Evolutionary conservation across 2,113 vertebrate species (phyloP).

Genomic region (Chloropsis hardwickii): DNA sequence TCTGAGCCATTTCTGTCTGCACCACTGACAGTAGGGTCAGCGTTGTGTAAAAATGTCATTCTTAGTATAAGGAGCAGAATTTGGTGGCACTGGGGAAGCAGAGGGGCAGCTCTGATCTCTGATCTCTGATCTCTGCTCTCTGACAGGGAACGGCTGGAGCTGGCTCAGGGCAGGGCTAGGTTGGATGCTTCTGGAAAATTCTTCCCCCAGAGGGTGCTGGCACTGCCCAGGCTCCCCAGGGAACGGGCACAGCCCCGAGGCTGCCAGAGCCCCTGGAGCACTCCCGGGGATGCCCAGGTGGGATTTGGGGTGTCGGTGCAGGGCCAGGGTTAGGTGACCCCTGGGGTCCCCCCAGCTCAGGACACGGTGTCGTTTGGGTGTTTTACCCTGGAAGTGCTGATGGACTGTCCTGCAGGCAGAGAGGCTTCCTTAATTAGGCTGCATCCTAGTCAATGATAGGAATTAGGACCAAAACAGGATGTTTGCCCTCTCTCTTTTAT

Average conservation of each 20-base stretch:
- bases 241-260: rapidly evolving
- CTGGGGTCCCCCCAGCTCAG: neutral
- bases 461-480: neutral
- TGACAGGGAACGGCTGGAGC: neutral
- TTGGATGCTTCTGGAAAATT: neutral
- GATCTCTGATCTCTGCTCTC: too few species aligned
- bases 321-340: neutral
- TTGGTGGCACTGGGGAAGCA: neutral
- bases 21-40: neutral
- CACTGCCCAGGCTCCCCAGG: neutral
- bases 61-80: rapidly evolving
- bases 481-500: neutral
- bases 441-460: neutral
- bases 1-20: too few species aligned
- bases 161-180: rapidly evolving
- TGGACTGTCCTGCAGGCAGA: neutral
- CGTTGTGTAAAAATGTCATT: rapidly evolving
- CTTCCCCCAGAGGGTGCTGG: neutral
- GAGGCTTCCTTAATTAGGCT: neutral
- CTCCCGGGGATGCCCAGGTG: neutral
- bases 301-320: neutral
- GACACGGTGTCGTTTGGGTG: neutral
- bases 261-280: neutral
- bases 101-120: neutral
- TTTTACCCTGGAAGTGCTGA: neutral